Base-by-base conservation (phyloP, 2,113 vertebrate genomes). In the Sylvilagus bachmani region DNA sequence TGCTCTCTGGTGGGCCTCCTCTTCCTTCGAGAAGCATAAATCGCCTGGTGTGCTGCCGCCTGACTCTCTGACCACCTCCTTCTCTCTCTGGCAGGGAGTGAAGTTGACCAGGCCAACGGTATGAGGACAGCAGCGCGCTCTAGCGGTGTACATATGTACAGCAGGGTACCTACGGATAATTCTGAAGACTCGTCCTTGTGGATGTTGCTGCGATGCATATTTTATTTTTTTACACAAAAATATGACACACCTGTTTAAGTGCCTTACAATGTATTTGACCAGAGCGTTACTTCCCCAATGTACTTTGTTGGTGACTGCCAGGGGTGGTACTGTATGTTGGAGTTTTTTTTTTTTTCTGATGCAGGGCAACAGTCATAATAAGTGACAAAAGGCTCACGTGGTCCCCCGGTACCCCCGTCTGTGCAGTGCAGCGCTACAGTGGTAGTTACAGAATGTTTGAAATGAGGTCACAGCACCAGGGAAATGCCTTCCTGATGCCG, bases 81-180 rank as follows among this genome's bases (percentile, higher is more conserved):
- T 62, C 74, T 75, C 51, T 96, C 29, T 95, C 96, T 97, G 82
- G 1, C 94, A 99, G 99, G 99, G 98, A 14, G 96, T 98, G 98
- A 99, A 99, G 90, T 36, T 99, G 97, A 98, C 98, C 1, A 97
- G 97, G 87, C 98, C 99, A 77, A 97, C 98, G 24, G 98, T 99
- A 89, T 99, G 98, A 99, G 2, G 7, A 31, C 5, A 96, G 95
- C 96, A 70, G 90, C 4, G 12, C 58, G 61, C 58, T 66, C 93
- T 71, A 86, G 86, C 33, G 33, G 86, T 98, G 98, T 98, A 98
- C 90, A 98, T 98, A 97, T 98, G 97, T 98, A 97, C 98, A 97
- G 97, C 97, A 93, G 83, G 98, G 97, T 97, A 98, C 97, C 97
- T 74, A 92, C 96, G 96, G 92, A 97, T 97, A 81, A 25, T 95